phyloP scores from a whole-genome alignment of 2,797 vertebrate genomes.

The Mionectes olivaceus region DNA sequence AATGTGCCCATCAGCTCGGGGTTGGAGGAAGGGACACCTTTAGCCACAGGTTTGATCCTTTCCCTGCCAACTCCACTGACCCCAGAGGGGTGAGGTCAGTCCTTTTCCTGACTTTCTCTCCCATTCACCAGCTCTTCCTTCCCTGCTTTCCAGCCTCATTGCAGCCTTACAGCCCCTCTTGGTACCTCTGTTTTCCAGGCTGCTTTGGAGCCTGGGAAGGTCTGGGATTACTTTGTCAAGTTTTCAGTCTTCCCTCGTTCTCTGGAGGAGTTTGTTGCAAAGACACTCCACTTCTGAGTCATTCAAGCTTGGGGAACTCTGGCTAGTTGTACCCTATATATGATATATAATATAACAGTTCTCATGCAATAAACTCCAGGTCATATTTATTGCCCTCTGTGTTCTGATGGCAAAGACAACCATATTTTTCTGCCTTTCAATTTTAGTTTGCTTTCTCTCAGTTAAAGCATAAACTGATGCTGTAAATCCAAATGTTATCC shows the following conservation, averaged over 20 bases:
- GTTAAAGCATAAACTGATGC: background rate
- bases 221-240: background rate
- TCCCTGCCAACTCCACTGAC: background rate
- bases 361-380: background rate
- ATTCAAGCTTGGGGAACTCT: background rate
- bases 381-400: background rate
- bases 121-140: background rate
- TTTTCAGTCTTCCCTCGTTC: background rate
- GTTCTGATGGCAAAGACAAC: background rate
- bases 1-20: background rate
- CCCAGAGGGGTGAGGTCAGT: background rate
- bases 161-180: background rate
- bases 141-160: background rate
- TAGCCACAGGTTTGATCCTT: background rate
- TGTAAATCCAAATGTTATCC: background rate
- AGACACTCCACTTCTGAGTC: background rate
- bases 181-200: background rate
- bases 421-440: background rate
- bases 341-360: background rate
- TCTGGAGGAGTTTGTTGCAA: background rate
- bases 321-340: background rate
- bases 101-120: background rate
- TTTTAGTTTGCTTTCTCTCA: background rate
- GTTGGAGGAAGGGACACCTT: slow-evolving; percentile 34
- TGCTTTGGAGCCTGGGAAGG: background rate